phyloP scores from a whole-genome alignment of 2,797 vertebrate genomes.

The Sebastes matsubarae region DNA sequence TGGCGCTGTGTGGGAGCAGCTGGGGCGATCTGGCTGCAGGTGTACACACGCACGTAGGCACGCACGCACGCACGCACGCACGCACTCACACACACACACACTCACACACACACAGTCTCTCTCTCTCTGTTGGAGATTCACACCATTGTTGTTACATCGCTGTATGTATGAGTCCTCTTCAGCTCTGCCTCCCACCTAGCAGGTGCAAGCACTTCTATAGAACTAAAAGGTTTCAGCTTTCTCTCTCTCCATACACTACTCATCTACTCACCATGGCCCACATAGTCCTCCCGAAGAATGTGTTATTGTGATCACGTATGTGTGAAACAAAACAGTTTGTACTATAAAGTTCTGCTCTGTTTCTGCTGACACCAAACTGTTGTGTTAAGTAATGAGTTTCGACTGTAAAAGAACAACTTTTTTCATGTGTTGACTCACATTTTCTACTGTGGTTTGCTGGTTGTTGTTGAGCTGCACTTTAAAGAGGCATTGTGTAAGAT shows the following conservation, averaged over 20 bases:
- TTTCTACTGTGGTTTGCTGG: neutral
- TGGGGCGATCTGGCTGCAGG: slow-evolving; percentile 64
- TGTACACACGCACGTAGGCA: slow-evolving; percentile 21
- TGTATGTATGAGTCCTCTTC: slow-evolving; percentile 61
- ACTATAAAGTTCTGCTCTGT: slow-evolving; percentile 28
- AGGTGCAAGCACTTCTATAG: slow-evolving; percentile 73
- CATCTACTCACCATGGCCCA: slow-evolving; percentile 53
- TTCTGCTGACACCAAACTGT: neutral
- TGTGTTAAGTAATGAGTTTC: slow-evolving; percentile 3
- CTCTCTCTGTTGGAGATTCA: slow-evolving; percentile 43
- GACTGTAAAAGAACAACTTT: neutral
- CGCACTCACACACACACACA: neutral
- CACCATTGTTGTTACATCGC: slow-evolving; percentile 56
- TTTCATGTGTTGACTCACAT: neutral
- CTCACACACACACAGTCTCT: neutral
- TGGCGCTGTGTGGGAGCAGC: slow-evolving; percentile 71
- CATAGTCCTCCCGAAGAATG: slow-evolving; percentile 39
- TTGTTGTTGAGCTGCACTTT: neutral
- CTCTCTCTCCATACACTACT: slow-evolving; percentile 54
- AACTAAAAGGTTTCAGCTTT: slow-evolving; percentile 59
- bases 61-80: slow-evolving; percentile 1
- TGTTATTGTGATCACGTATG: slow-evolving; percentile 46
- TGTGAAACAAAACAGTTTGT: slow-evolving; percentile 48
- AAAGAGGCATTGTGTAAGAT: neutral
- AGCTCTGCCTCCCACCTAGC: slow-evolving; percentile 67